Evolutionary conservation across 2,797 vertebrate species (phyloP).

Genomic region (Leptoclinus maculatus): DNA sequence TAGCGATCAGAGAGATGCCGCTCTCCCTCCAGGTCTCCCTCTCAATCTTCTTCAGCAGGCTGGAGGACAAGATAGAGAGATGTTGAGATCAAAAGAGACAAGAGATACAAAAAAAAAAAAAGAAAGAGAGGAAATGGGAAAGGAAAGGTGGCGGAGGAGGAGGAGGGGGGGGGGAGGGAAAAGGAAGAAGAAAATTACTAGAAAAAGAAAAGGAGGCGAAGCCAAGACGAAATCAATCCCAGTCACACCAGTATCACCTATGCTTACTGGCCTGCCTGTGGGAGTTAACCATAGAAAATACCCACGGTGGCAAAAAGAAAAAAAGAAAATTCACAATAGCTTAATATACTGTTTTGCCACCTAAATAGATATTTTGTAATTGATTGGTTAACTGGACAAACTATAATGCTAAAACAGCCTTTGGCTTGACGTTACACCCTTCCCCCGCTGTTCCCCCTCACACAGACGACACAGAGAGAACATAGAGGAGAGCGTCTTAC

Average conservation of each 20-base stretch:
- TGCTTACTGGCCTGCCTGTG: conserved; percentile 69
- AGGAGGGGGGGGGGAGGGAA: neutral
- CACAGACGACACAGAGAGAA: conserved; percentile 76
- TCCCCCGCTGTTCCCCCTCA: conserved; percentile 56
- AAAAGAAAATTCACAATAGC: neutral
- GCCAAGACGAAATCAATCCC: conserved; percentile 55
- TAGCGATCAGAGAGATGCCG: conserved; percentile 96
- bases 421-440: conserved; percentile 6
- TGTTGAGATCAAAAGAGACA: conserved; percentile 30
- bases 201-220: conserved; percentile 53
- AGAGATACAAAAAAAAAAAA: neutral
- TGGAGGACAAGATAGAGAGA: conserved; percentile 68
- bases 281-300: conserved; percentile 36
- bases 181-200: conserved; percentile 40
- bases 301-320: neutral
- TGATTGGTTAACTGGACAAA: conserved; percentile 10
- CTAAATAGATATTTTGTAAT: neutral
- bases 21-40: conserved; percentile 99
- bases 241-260: conserved; percentile 69
- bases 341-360: conserved; percentile 15
- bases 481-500: conserved; percentile 93
- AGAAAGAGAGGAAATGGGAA: conserved; percentile 15
- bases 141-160: conserved; percentile 18
- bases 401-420: conserved; percentile 6
- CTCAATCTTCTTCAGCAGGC: conserved; percentile 99